Base-by-base conservation (phyloP, 2,888 invertebrate genomes). In the Campopleginae sp. region DNA sequence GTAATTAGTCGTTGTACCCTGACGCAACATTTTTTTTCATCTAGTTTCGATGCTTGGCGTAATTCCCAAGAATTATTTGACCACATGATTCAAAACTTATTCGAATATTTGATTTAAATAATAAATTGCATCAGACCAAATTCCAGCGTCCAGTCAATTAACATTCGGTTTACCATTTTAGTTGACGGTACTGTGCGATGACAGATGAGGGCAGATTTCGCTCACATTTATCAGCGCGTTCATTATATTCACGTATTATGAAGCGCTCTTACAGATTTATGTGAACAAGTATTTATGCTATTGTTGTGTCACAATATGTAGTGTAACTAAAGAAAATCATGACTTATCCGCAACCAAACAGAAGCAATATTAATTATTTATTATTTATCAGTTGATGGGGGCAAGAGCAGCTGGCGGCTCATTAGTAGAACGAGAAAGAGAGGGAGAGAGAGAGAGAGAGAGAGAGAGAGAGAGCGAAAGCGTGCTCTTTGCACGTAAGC, bases 321-420 rank as follows among this genome's bases (percentile, higher is more conserved):
- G 63, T 58, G 46, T 72, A 72, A 48, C 74, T 51, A 54, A 75
- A 44, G 78, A 61, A 51, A 74, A 65, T 54, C 61, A 63, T 44
- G 51, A 71, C 44, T 81, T 79, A 76, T 85, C 75, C 79, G 58
- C 58, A 42, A 65, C 6, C 17, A 58, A 54, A 66, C 70, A 4
- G 74, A 46, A 65, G 48, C 68, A 51, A 71, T 82, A 79, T 85
- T 79, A 85, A 85, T 85, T 85, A 85, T 79, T 85, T 70, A 79
- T 78, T 85, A 71, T 79, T 82, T 85, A 85, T 85, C 85, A 76
- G 79, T 82, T 66, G 80, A 80, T 76, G 85, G 79, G 79, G 79
- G 79, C 79, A 79, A 79, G 71, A 82, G 75, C 82, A 85, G 78
- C 82, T 82, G 85, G 82, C 70, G 75, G 58, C 75, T 85, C 82